Evolutionary conservation across 2,888 invertebrate genomes (phyloP), one percentile per base, ranked within the genome.

Genomic region (Apamea monoglypha): DNA sequence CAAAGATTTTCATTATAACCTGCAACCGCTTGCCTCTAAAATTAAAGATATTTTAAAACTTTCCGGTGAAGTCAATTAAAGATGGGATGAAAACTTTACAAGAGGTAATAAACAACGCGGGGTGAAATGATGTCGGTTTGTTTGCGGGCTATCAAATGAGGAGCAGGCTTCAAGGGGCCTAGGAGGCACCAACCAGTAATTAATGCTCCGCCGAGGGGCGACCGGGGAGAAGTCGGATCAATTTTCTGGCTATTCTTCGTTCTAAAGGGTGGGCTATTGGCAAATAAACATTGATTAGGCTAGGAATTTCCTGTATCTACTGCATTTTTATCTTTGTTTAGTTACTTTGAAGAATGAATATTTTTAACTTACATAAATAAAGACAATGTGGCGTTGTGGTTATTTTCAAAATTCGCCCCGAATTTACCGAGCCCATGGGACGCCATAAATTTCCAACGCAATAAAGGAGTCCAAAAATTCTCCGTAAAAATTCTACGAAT

Each of bases 211-310:
- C 92, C 89, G 90, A 93, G 89, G 88, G 92, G 91, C 93, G 92
- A 91, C 94, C 91, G 93, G 95, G 95, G 95, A 95, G 94, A 94
- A 96, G 96, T 96, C 94, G 93, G 96, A 95, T 95, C 95, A 96
- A 96, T 96, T 96, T 95, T 93, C 94, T 90, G 92, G 93, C 93
- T 92, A 95, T 96, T 95, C 93, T 93, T 92, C 91, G 91, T 90
- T 93, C 92, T 91, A 94, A 91, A 92, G 93, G 92, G 92, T 89
- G 82, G 85, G 87, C 84, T 88, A 90, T 91, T 91, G 84, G 74
- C 78, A 92, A 92, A 91, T 91, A 92, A 92, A 93, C 91, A 92
- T 92, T 94, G 92, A 95, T 94, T 92, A 92, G 91, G 87, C 89
- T 84, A 87, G 83, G 86, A 88, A 88, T 71, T 80, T 82, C 67